Base-by-base conservation (phyloP, 64 coral and sea anemone genomes). In the Dendrophyllia cribrosa region DNA sequence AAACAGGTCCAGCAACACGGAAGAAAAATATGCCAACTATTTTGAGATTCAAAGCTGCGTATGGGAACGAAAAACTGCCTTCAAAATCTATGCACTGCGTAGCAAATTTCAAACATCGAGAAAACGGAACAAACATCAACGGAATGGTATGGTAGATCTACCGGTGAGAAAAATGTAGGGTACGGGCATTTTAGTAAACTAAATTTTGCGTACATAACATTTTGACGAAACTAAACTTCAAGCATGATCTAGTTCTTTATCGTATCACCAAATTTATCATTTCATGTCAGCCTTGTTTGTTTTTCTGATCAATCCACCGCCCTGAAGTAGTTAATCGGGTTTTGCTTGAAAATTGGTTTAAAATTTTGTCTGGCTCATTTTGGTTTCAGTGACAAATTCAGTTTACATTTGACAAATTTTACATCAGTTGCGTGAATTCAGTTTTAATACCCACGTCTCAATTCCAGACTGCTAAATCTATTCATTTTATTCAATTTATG, bases 11-110 rank as follows among this genome's bases (percentile, higher is more conserved):
- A 50, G 46, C 13, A 20, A 45, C 72, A 75, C 72, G 72, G 17
- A 75, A 75, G 72, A 20, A 49, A 75, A 75, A 15, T 75, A 75
- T 75, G 45, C 45, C 2, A 75, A 16, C 12, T 75, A 75, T 75
- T 75, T 69, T 48, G 17, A 12, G 16, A 20, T 45, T 51, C 7
- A 4, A 51, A n/a, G 46, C 72, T 75, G 26, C 48, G 72, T 45
- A 50, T 50, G 19, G 45, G 12, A 15, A 49, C 16, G 12, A 51
- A 19, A 49, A 43, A 43, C 47, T 13, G 48, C 47, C 44, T 20
- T 75, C 0, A 75, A 75, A 75, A 75, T 49, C 46, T 75, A 25
- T 14, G 8, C 71, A 48, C 6, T 6, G 34, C 12, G 15, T 47
- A 46, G 43, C 12, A 46, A 74, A 47, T 16, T 3, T 74, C 15